Conservation (phyloP, 92 coral and sea anemone species). For the Paramuricea clavata region DNA sequence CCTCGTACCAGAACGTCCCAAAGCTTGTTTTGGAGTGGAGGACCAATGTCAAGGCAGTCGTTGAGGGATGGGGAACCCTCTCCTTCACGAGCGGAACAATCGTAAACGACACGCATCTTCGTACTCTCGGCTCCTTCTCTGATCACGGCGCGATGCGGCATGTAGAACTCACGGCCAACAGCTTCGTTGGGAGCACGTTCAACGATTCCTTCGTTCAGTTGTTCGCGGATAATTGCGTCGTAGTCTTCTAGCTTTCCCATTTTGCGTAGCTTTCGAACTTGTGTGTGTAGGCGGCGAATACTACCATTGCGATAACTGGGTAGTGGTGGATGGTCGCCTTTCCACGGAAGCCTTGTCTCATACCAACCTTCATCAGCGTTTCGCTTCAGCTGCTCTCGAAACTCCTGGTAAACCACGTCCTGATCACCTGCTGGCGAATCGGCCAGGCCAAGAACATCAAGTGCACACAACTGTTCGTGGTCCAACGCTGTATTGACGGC, state of each 20-base stretch:
- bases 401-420: constrained; percentile 40
- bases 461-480: constrained; percentile 42
- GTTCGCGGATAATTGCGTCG: too few species aligned
- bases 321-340: constrained; percentile 38
- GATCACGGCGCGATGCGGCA: not conserved
- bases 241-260: constrained; percentile 38
- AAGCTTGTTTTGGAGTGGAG: too few species aligned
- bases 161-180: not conserved
- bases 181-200: not conserved
- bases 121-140: too few species aligned
- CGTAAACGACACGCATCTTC: too few species aligned
- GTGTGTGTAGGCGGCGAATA: constrained; percentile 46
- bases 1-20: too few species aligned
- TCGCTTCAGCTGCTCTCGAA: constrained; percentile 26
- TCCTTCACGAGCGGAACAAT: not conserved
- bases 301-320: constrained; percentile 34
- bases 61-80: not conserved
- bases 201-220: too few species aligned
- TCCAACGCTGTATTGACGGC: constrained; percentile 39
- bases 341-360: constrained; percentile 59
- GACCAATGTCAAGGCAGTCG: not conserved
- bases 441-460: constrained; percentile 56
- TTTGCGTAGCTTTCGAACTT: constrained; percentile 34
- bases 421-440: constrained; percentile 52
- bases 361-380: not conserved